Base-by-base conservation (phyloP, 2,113 vertebrate species). In the Aspidoscelis tigris region DNA sequence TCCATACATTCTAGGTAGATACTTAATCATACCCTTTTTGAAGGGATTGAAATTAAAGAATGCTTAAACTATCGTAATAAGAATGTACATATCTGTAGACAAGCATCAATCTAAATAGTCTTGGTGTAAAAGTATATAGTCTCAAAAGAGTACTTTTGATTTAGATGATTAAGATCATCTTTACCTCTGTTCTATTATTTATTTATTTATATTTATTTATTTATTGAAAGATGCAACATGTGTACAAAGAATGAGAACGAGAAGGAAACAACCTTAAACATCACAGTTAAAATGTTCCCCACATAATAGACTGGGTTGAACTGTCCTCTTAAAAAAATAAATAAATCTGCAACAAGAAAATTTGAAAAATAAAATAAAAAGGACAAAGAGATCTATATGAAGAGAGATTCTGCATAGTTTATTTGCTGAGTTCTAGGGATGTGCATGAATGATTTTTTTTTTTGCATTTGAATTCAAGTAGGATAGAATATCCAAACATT, bases 1-100 rank as follows among this genome's bases (percentile, higher is more conserved):
- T 50, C 33, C 33, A 33, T 33, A 9, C 55, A 55, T 5, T 55
- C 55, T 55, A 55, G 55, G 16, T 55, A 55, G 33, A 90, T 89
- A 89, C 88, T 55, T 73, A 88, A 80, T 88, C 73, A 86, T 82
- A 73, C 68, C 24, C 69, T 89, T 70, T 50, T 84, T 86, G 89
- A 88, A 80, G 81, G 87, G 89, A 73, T 50, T 86, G 68, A 58
- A 11, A 43, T 77, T 84, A 76, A 73, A 68, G 41, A 77, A 86
- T 81, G 89, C 79, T 71, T 86, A 80, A 26, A 33, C 43, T 20
- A 41, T 81, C 71, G 47, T 41, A 65, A 61, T 58, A n/a, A 43
- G 43, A 78, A 39, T 7, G 2, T 55, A 26, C 26, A 39, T 76
- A 33, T 73, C 53, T 1, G 18, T 16, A 61, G 58, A 18, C 80